These are phyloP conservation scores for Cyprinodon brontotheroides DNA, from an alignment of 2,113 vertebrate species.

Conservation along the genomic window DNA sequence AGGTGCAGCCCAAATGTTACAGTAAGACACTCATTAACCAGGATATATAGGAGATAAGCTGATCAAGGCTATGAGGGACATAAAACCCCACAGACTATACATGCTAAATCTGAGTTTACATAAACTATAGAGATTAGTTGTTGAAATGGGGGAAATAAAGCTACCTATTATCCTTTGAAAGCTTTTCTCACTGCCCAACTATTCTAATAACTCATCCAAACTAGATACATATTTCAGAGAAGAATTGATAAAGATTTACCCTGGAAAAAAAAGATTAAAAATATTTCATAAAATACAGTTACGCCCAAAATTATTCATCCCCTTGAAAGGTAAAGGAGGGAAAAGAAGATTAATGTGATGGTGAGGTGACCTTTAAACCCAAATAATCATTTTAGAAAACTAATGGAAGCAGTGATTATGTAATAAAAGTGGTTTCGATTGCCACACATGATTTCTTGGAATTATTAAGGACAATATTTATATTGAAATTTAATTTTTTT, in stretches of 20 bases:
- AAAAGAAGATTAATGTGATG: too few relatives aligned
- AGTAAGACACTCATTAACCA: constrained; percentile 10
- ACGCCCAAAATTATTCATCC: not conserved
- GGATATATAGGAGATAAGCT: constrained; percentile 1
- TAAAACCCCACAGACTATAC: not conserved
- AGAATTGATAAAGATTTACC: not conserved
- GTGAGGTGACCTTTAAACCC: too few relatives aligned
- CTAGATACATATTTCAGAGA: not conserved
- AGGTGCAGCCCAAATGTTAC: constrained; percentile 1
- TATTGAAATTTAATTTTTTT: not conserved
- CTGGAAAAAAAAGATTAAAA: not conserved
- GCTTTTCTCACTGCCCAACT: not conserved
- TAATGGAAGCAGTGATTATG: not conserved
- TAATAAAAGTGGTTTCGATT: not conserved
- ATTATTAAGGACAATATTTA: not conserved
- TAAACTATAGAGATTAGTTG: not conserved
- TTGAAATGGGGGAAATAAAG: not conserved
- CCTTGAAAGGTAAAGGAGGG: too few relatives aligned
- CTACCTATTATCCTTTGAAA: not conserved
- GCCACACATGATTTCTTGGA: not conserved
- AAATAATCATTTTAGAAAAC: too few relatives aligned
- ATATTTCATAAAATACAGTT: not conserved
- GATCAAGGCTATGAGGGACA: not conserved
- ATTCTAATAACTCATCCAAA: not conserved
- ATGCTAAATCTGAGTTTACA: not conserved